A percentile compares a stretch with the other conserved stretches of the same genome.
These are phyloP conservation scores for Steinernema hermaphroditum DNA, from an alignment of 2,888 invertebrate species.

Conservation along the genomic window DNA sequence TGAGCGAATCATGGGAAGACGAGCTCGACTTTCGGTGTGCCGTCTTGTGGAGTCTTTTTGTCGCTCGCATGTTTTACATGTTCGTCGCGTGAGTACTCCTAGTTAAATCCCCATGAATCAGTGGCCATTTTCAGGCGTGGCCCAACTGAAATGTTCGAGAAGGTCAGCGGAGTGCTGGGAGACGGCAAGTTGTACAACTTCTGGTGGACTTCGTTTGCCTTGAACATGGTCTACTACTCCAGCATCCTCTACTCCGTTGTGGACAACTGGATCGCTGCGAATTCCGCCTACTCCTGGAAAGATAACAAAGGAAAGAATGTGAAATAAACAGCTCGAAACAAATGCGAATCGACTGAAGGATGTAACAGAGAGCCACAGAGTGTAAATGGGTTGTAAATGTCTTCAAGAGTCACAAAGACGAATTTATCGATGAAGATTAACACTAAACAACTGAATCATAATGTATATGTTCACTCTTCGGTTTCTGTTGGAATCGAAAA, in stretches of 20 bases:
- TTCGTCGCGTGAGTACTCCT: background rate
- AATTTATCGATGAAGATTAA: too few species aligned
- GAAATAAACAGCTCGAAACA: too few species aligned
- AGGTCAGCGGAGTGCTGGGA: background rate
- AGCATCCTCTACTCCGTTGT: background rate
- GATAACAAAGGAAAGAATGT: background rate
- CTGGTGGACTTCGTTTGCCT: slow-evolving; percentile 14
- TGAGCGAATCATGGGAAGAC: slow-evolving; percentile 19
- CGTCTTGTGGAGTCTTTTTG: background rate
- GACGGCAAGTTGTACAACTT: background rate
- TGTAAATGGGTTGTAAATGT: too few species aligned
- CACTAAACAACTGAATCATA: too few species aligned
- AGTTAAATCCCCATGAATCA: too few species aligned
- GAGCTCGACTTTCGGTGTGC: slow-evolving; percentile 7
- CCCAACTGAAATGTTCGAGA: background rate
- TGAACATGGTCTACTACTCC: slow-evolving; percentile 28
- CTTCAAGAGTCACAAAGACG: too few species aligned
- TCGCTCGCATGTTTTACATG: background rate
- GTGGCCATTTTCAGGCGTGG: slow-evolving; percentile 31
- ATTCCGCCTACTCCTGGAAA: background rate
- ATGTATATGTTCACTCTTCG: too few species aligned
- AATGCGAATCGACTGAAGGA: too few species aligned
- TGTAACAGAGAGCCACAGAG: too few species aligned
- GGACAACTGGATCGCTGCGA: slow-evolving; percentile 5
- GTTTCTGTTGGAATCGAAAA: too few species aligned